Evolutionary conservation across 2,888 invertebrate species (phyloP).

Genomic region (Limenitis camilla): DNA sequence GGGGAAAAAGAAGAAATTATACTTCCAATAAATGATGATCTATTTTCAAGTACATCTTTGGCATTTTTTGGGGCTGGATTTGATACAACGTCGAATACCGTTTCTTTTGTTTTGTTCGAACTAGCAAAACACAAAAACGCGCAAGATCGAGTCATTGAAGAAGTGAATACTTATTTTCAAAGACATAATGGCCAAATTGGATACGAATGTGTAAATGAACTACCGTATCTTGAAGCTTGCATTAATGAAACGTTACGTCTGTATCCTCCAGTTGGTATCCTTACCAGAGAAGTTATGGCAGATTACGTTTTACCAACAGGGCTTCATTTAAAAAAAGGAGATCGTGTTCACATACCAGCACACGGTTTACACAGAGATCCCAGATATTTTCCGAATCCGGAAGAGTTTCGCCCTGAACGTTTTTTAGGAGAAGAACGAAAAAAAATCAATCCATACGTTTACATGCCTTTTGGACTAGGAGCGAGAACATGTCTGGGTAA

Average conservation of each 20-base stretch:
- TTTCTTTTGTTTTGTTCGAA: conserved; percentile 38
- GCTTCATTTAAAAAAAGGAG: conserved; percentile 16
- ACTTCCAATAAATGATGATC: conserved; percentile 46
- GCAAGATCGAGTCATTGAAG: conserved; percentile 33
- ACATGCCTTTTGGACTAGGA: conserved; percentile 56
- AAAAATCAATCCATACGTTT: conserved; percentile 42
- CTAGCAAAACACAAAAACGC: conserved; percentile 36
- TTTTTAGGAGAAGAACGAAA: conserved; percentile 39
- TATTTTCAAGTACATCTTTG: conserved; percentile 68
- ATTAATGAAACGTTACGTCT: conserved; percentile 41
- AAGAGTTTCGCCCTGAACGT: conserved; percentile 44
- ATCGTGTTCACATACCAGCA: conserved; percentile 1
- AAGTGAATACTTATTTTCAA: conserved; percentile 37
- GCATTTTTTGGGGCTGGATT: conserved; percentile 58
- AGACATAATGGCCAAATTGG: conserved; percentile 27
- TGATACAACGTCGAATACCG: conserved; percentile 42
- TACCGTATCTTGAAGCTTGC: conserved; percentile 44
- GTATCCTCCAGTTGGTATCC: conserved; percentile 45
- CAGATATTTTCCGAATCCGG: conserved; percentile 45
- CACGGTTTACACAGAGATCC: conserved; percentile 28
- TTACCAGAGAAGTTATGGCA: conserved; percentile 45
- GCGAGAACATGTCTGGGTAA: conserved; percentile 23
- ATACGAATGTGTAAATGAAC: conserved; percentile 40
- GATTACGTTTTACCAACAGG: conserved; percentile 44
- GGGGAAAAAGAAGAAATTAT: conserved; percentile 27